Conservation (phyloP, 2,797 vertebrate species). For the Rhyacichthys aspro region DNA sequence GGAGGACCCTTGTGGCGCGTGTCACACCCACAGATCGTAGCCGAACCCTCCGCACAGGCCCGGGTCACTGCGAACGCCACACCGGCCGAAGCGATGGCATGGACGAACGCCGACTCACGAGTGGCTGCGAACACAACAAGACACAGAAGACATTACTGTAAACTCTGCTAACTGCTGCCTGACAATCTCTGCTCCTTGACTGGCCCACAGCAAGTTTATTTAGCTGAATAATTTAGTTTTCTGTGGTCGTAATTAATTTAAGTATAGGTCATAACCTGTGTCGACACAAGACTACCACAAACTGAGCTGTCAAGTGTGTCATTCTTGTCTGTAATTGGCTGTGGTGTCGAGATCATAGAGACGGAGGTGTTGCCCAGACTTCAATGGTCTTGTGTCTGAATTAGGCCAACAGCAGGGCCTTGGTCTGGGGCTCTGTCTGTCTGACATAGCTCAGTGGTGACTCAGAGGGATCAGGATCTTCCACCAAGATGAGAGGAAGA, state of each 20-base stretch:
- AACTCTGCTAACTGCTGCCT: no score
- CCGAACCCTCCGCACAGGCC: conserved; percentile 93
- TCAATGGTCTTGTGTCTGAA: conserved; percentile 68
- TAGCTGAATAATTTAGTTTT: not conserved
- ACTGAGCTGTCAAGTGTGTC: conserved; percentile 16
- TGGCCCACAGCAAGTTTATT: not conserved
- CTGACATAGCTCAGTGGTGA: conserved; percentile 76
- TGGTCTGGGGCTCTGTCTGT: conserved; percentile 49
- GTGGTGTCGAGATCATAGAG: conserved; percentile 37
- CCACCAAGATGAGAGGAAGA: conserved; percentile 78
- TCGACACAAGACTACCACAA: conserved; percentile 15
- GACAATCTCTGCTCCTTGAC: no score
- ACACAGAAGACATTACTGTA: not conserved
- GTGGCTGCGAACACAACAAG: conserved; percentile 81
- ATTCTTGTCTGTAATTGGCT: conserved; percentile 20
- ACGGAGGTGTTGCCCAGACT: conserved; percentile 47
- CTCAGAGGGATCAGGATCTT: conserved; percentile 81
- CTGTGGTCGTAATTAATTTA: not conserved
- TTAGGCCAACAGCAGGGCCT: conserved; percentile 57
- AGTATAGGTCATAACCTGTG: conserved; percentile 21
- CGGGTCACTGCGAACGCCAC: conserved; percentile 95
- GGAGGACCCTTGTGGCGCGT: conserved; percentile 91
- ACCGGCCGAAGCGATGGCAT: conserved; percentile 94
- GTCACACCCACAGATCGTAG: conserved; percentile 95
- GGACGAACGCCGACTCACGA: conserved; percentile 94